A percentile compares a stretch with the other conserved stretches of the same genome.
Evolutionary conservation across 2,888 invertebrate species (phyloP).

Genomic region (Pheosia gnoma): DNA sequence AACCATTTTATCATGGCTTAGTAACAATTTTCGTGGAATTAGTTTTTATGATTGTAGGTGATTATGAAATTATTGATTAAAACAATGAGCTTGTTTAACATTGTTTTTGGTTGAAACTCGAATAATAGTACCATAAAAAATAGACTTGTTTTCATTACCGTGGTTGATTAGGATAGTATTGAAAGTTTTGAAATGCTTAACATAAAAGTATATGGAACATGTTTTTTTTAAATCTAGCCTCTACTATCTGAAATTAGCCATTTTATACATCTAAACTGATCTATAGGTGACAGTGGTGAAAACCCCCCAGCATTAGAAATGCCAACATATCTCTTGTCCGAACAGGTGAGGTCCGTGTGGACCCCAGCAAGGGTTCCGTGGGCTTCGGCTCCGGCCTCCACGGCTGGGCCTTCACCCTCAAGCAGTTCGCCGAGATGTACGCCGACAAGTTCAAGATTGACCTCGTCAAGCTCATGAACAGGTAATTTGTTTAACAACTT

Average conservation of each 20-base stretch:
- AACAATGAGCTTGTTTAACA: background rate
- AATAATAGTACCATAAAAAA: too few species aligned
- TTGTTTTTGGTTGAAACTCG: background rate
- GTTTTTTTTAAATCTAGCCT: too few species aligned
- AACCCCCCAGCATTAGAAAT: background rate
- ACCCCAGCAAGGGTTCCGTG: constrained; percentile 99
- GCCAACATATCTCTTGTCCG: constrained; percentile 5
- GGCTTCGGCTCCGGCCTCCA: constrained; percentile 99
- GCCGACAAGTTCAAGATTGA: constrained; percentile 99
- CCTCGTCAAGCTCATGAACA: constrained; percentile 98
- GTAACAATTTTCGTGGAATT: background rate
- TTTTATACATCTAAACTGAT: too few species aligned
- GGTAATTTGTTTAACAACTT: constrained; percentile 48
- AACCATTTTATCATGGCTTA: background rate
- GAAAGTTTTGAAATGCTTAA: too few species aligned
- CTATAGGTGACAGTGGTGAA: background rate
- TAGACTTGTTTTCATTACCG: too few species aligned
- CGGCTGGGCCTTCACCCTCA: constrained; percentile 99
- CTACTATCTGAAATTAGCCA: too few species aligned
- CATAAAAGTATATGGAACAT: too few species aligned
- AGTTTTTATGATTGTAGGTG: background rate
- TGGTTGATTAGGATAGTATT: too few species aligned
- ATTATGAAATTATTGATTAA: background rate
- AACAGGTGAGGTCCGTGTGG: constrained; percentile 95
- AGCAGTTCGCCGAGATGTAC: constrained; percentile 99